Conservation (phyloP, 2,888 invertebrate genomes). For the Cataglyphis albicans region DNA sequence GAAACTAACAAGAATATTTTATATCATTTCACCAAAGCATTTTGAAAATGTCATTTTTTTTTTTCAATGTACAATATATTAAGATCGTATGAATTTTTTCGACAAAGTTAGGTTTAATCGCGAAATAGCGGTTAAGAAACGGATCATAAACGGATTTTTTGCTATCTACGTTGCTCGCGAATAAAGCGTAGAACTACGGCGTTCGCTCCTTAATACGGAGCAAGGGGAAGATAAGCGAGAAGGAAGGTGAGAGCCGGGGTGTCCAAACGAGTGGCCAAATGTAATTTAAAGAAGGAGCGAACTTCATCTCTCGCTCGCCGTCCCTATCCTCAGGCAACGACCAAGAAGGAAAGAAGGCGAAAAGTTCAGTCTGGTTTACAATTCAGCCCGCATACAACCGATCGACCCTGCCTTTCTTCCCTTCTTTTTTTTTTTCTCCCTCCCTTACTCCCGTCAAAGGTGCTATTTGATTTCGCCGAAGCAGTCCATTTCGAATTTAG, state of each 20-base stretch:
- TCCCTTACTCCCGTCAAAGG: slow-evolving; percentile 4
- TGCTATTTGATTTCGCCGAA: slow-evolving; percentile 75
- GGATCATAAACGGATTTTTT: slow-evolving; percentile 73
- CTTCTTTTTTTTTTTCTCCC: slow-evolving; percentile 24
- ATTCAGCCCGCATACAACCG: slow-evolving; percentile 81
- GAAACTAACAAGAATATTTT: not conserved
- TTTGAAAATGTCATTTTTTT: not conserved
- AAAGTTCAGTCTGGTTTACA: slow-evolving; percentile 82
- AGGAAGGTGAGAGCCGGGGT: slow-evolving; percentile 61
- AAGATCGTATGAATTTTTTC: not conserved
- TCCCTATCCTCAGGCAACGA: slow-evolving; percentile 75
- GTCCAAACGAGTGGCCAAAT: slow-evolving; percentile 84
- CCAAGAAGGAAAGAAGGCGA: slow-evolving; percentile 78
- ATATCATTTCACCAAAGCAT: not conserved
- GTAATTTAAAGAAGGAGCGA: slow-evolving; percentile 84
- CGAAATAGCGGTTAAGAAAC: slow-evolving; percentile 66
- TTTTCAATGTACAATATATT: not conserved
- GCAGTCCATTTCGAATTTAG: slow-evolving; percentile 53
- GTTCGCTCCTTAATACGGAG: slow-evolving; percentile 30
- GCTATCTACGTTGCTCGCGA: slow-evolving; percentile 33
- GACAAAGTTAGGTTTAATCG: slow-evolving; percentile 47
- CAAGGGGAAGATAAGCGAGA: slow-evolving; percentile 23
- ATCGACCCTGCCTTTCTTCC: slow-evolving; percentile 62
- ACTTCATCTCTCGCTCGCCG: slow-evolving; percentile 72
- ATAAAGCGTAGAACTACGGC: slow-evolving; percentile 8